These are phyloP conservation scores for Bombus difficillimus DNA, from an alignment of 1,140 invertebrate genomes.

Conservation along the genomic window DNA sequence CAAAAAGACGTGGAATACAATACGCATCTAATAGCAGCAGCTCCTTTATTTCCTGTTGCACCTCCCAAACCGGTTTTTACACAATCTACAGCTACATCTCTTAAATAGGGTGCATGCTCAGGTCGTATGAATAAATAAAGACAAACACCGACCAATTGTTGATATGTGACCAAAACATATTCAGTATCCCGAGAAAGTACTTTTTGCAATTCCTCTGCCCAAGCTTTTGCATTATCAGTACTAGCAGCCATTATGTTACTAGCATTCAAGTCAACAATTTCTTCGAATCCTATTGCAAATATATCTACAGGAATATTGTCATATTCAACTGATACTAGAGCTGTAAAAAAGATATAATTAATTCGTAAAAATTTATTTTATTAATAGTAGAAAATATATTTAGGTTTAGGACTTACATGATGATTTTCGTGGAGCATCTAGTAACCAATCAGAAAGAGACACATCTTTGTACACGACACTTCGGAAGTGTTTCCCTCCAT, in stretches of 20 bases:
- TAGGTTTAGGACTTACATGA: conserved; percentile 77
- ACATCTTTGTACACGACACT: conserved; percentile 98
- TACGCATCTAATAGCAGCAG: conserved; percentile 96
- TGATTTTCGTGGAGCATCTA: conserved; percentile 87
- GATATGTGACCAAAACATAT: conserved; percentile 96
- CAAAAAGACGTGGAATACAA: conserved; percentile 96
- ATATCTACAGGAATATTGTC: conserved; percentile 91
- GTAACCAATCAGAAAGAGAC: conserved; percentile 96
- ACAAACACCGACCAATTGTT: conserved; percentile 99
- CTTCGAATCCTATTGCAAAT: conserved; percentile 99
- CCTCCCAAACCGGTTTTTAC: conserved; percentile 99
- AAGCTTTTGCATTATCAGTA: conserved; percentile 97
- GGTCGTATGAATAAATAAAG: conserved; percentile 97
- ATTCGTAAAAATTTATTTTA: not conserved
- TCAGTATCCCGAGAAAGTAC: conserved; percentile 93
- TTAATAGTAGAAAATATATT: conserved; percentile 1
- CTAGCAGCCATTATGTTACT: conserved; percentile 99
- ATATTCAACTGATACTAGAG: conserved; percentile 84
- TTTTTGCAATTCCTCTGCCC: conserved; percentile 97
- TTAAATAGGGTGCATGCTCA: conserved; percentile 92
- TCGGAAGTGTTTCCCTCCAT: conserved; percentile 99
- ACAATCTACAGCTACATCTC: conserved; percentile 96
- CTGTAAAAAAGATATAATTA: conserved; percentile 72
- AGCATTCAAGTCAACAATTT: conserved; percentile 99
- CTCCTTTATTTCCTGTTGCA: conserved; percentile 97